Percentiles rank a stretch among this genome's conserved stretches.
These are phyloP conservation scores for Periparus ater DNA, from an alignment of 2,797 vertebrate genomes.

Conservation along the genomic window DNA sequence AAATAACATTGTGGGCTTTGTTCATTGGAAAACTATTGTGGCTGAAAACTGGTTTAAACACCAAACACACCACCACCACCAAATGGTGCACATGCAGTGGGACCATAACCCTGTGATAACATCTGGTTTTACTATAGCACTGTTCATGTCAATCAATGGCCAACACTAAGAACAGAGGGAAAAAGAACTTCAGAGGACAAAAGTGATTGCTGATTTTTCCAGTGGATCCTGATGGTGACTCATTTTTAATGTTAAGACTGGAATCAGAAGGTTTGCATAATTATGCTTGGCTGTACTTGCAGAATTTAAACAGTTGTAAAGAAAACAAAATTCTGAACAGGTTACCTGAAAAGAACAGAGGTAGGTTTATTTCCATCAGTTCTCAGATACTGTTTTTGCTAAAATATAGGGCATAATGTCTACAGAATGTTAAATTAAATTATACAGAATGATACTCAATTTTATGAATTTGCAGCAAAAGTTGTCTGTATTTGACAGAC, in stretches of 20 bases:
- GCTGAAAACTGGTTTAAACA: not conserved
- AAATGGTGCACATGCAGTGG: not conserved
- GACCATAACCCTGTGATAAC: not conserved
- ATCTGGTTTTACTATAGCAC: not conserved
- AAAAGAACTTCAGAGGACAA: not conserved
- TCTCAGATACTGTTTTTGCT: not conserved
- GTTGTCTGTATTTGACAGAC: not conserved
- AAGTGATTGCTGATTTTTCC: not conserved
- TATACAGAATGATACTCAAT: not conserved
- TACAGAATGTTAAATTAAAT: not conserved
- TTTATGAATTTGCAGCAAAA: slow-evolving; percentile 2
- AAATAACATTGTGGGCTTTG: not conserved
- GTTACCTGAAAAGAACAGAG: not conserved
- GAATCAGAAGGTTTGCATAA: not conserved
- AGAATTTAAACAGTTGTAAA: not conserved
- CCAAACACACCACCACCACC: not conserved
- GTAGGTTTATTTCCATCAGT: not conserved
- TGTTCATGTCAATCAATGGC: not conserved
- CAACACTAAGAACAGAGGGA: not conserved
- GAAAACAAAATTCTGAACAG: not conserved
- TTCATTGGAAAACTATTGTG: not conserved
- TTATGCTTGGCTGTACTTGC: not conserved
- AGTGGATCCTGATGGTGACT: not conserved
- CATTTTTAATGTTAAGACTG: slow-evolving; percentile 2
- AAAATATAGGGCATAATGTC: not conserved